phyloP scores from a whole-genome alignment of 2,888 invertebrate genomes.

The Drosophila ustulata region DNA sequence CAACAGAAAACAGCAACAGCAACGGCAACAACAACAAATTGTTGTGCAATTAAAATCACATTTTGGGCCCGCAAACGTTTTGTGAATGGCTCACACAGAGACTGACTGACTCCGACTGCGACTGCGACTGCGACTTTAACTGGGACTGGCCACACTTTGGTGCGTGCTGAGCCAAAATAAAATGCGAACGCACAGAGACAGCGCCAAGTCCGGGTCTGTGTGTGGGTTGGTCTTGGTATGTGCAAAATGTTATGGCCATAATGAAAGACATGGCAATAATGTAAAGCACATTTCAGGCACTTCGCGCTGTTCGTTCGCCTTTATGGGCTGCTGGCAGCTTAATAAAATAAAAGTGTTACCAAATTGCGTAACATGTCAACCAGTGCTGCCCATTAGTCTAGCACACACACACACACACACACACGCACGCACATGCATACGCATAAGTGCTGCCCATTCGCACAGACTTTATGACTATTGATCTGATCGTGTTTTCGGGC shows the following conservation, averaged over 20 bases:
- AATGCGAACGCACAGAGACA: constrained; percentile 17
- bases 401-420: not conserved
- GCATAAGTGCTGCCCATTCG: constrained; percentile 19
- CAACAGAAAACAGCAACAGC: too few species aligned
- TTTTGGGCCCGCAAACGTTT: constrained; percentile 65
- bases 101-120: constrained; percentile 38
- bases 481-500: not conserved
- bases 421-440: too few species aligned
- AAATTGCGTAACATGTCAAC: constrained; percentile 39
- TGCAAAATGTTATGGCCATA: constrained; percentile 79
- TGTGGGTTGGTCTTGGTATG: constrained; percentile 77
- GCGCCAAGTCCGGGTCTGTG: constrained; percentile 33
- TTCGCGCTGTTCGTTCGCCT: constrained; percentile 43
- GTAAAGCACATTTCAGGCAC: constrained; percentile 56
- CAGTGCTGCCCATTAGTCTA: constrained; percentile 27
- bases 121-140: constrained; percentile 11
- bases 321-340: constrained; percentile 23
- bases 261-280: constrained; percentile 71
- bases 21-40: constrained; percentile 35
- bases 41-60: constrained; percentile 78
- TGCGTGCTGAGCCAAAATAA: constrained; percentile 39
- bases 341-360: constrained; percentile 48
- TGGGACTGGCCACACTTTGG: constrained; percentile 56
- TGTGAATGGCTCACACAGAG: constrained; percentile 58
- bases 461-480: not conserved